These are phyloP conservation scores for Bombus consobrinus DNA, from an alignment of 1,140 invertebrate species.

Conservation along the genomic window DNA sequence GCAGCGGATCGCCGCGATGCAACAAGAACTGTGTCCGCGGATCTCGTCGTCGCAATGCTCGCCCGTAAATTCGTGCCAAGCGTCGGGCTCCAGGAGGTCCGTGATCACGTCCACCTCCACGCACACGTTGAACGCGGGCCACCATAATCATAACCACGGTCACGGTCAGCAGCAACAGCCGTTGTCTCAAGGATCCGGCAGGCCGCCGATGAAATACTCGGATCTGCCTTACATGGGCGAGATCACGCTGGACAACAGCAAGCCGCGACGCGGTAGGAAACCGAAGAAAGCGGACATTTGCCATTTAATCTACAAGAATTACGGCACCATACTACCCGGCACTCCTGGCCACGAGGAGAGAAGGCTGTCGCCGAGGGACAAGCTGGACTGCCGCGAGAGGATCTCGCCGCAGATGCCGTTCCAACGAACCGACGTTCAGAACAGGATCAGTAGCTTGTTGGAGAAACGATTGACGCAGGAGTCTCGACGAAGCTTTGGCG, in stretches of 20 bases:
- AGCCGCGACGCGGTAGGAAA: constrained; percentile 91
- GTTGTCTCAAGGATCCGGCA: constrained; percentile 68
- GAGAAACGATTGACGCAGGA: constrained; percentile 88
- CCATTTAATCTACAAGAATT: constrained; percentile 95
- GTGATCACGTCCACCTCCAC: constrained; percentile 74
- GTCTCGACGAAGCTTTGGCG: constrained; percentile 74
- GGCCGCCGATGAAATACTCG: constrained; percentile 87
- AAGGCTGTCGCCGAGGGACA: constrained; percentile 62
- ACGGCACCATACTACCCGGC: constrained; percentile 91
- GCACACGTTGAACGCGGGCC: constrained; percentile 65
- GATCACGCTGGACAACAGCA: constrained; percentile 93
- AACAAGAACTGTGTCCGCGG: constrained; percentile 82
- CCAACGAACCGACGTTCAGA: constrained; percentile 86
- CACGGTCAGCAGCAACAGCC: constrained; percentile 43
- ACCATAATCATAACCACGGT: constrained; percentile 59
- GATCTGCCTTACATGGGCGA: constrained; percentile 95
- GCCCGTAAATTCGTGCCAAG: constrained; percentile 22
- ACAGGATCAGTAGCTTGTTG: constrained; percentile 87
- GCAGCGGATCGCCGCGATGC: constrained; percentile 87
- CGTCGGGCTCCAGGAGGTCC: constrained; percentile 63
- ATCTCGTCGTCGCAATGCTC: constrained; percentile 48
- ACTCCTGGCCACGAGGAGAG: constrained; percentile 84
- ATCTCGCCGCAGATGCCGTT: constrained; percentile 72
- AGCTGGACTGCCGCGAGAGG: constrained; percentile 54
- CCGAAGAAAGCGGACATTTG: constrained; percentile 95